These are phyloP conservation scores for Bimastos eiseni DNA, from an alignment of 2,888 invertebrate species.

Conservation along the genomic window DNA sequence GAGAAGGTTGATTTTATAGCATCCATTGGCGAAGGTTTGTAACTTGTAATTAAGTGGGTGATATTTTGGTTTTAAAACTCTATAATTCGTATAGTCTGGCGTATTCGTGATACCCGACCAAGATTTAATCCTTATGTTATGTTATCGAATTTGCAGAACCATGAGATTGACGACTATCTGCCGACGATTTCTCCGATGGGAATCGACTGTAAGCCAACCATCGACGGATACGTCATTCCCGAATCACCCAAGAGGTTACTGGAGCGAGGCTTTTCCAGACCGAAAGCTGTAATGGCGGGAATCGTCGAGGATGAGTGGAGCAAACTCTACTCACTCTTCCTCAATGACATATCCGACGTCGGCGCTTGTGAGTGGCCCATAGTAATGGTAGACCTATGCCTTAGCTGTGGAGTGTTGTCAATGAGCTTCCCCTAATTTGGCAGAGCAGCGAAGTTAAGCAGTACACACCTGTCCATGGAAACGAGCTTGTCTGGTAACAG, in stretches of 20 bases:
- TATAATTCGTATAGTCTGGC: background rate
- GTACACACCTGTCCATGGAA: too few species aligned
- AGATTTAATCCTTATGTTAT: background rate
- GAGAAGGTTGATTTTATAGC: too few species aligned
- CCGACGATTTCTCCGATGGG: background rate
- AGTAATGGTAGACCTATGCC: too few species aligned
- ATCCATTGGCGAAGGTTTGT: too few species aligned
- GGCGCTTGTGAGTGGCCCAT: slow-evolving; percentile 1
- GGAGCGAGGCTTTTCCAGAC: background rate
- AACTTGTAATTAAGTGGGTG: too few species aligned
- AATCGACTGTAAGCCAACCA: slow-evolving; percentile 32
- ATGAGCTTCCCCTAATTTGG: too few species aligned
- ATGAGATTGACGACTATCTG: background rate
- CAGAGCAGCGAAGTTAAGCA: too few species aligned
- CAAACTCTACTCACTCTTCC: slow-evolving; percentile 30
- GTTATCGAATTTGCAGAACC: background rate
- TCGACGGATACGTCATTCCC: slow-evolving; percentile 37
- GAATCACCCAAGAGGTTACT: background rate
- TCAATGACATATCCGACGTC: slow-evolving; percentile 29
- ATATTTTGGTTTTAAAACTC: background rate
- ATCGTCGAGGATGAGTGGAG: slow-evolving; percentile 40
- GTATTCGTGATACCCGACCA: background rate
- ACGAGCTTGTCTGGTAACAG: too few species aligned
- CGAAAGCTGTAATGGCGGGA: slow-evolving; percentile 32
- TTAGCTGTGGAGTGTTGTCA: too few species aligned